Percentiles rank a stretch among this genome's conserved stretches.
Conservation (phyloP, 1,140 invertebrate species). For the Drosophila biarmipes region DNA sequence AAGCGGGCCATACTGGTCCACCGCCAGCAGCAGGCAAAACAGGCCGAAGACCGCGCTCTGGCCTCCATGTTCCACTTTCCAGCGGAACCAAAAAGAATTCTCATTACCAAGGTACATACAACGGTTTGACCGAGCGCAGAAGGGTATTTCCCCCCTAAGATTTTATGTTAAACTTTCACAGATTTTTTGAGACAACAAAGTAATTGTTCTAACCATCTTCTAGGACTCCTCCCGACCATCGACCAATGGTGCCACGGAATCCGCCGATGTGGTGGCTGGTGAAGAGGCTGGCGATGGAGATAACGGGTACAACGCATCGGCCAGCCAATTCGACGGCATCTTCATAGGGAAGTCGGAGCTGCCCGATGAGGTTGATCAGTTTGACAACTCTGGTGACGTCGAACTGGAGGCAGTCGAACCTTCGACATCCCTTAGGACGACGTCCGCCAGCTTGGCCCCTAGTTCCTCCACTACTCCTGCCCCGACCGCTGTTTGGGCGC, state of each 20-base stretch:
- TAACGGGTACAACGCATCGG: constrained; percentile 9
- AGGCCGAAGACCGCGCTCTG: no score
- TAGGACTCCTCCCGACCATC: background rate
- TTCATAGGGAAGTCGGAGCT: constrained; percentile 48
- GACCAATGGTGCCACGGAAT: background rate
- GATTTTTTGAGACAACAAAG: no score
- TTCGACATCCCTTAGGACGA: no score
- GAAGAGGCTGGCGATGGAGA: background rate
- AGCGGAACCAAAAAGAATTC: background rate
- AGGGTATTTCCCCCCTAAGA: no score
- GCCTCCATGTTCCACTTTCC: background rate
- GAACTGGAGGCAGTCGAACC: background rate
- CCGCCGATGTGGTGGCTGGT: background rate
- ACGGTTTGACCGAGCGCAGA: no score
- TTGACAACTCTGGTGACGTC: background rate
- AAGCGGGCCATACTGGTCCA: constrained; percentile 21
- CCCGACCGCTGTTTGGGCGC: background rate
- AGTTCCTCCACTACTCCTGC: background rate
- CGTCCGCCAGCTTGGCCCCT: background rate
- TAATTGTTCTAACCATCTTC: background rate
- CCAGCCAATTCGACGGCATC: constrained; percentile 21
- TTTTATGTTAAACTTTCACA: no score
- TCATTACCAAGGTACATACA: background rate
- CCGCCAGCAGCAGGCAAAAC: background rate
- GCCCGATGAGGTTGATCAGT: constrained; percentile 12